These are phyloP conservation scores for Teleiodes luculella DNA, from an alignment of 2,888 invertebrate genomes.

Conservation along the genomic window DNA sequence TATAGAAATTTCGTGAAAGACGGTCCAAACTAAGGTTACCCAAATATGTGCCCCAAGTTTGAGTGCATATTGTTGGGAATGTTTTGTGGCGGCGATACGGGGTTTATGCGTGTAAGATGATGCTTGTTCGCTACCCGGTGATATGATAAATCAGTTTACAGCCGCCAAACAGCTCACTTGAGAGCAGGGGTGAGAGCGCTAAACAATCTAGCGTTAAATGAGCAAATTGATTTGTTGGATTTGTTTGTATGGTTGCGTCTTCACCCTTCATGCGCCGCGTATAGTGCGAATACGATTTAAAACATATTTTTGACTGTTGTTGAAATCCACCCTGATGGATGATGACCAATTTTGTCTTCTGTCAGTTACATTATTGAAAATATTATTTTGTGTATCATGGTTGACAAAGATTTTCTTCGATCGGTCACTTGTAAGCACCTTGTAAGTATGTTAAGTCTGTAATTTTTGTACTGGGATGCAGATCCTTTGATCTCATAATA, in stretches of 20 bases:
- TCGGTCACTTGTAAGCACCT: too few species aligned
- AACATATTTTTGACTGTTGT: too few species aligned
- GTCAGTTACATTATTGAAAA: too few species aligned
- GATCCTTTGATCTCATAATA: too few species aligned
- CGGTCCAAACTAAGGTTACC: slow-evolving; percentile 48
- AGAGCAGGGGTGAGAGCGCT: slow-evolving; percentile 52
- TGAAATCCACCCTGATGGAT: too few species aligned
- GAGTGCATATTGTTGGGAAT: slow-evolving; percentile 65
- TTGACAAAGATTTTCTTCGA: too few species aligned
- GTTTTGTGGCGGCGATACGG: slow-evolving; percentile 59
- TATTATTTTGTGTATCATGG: too few species aligned
- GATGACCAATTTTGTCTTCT: too few species aligned
- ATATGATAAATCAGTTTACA: slow-evolving; percentile 78
- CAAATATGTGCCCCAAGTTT: slow-evolving; percentile 67
- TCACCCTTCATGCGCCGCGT: slow-evolving; percentile 10
- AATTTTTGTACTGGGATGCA: too few species aligned
- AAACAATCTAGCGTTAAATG: slow-evolving; percentile 65
- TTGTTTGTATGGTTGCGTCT: slow-evolving; percentile 32
- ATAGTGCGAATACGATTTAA: too few species aligned
- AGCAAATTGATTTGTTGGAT: slow-evolving; percentile 60
- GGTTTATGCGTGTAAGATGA: slow-evolving; percentile 78
- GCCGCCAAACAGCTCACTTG: slow-evolving; percentile 68
- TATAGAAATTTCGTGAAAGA: slow-evolving; percentile 42
- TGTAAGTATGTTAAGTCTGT: too few species aligned
- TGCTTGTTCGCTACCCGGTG: slow-evolving; percentile 73